Percentiles rank a stretch among this genome's conserved stretches.
Evolutionary conservation across 2,113 vertebrate genomes (phyloP).

Genomic region (Dermatemys mawii): DNA sequence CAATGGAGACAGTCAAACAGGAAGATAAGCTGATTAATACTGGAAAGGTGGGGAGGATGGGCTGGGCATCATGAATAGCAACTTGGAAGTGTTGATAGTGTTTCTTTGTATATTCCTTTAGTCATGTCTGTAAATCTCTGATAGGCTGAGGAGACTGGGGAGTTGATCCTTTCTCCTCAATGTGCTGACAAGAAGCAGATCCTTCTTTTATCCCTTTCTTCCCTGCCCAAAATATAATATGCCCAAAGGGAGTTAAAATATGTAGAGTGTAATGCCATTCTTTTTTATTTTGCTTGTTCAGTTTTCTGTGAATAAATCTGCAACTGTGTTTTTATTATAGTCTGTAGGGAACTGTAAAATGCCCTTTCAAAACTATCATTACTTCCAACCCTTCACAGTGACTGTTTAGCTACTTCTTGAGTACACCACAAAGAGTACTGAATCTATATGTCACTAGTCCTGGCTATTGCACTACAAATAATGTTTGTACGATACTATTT

Average conservation of each 20-base stretch:
- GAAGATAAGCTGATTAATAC: slow-evolving; percentile 61
- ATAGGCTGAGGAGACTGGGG: neutral
- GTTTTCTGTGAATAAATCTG: neutral
- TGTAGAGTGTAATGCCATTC: neutral
- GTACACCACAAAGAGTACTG: slow-evolving; percentile 32
- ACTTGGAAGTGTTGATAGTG: neutral
- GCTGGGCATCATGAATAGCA: neutral
- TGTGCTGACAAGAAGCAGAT: neutral
- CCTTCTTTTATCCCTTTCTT: neutral
- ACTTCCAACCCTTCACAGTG: neutral
- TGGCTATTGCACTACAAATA: neutral
- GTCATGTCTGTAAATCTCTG: neutral
- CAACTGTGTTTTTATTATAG: neutral
- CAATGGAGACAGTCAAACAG: slow-evolving; percentile 57
- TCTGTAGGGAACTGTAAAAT: neutral
- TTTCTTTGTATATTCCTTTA: neutral
- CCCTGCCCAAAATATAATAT: neutral
- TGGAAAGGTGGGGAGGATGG: slow-evolving; percentile 6
- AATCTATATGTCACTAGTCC: neutral
- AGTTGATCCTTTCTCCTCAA: neutral
- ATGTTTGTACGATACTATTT: neutral
- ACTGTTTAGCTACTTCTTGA: neutral
- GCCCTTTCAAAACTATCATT: neutral
- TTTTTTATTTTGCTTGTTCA: neutral
- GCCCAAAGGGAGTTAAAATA: neutral